Percentiles rank a stretch among this genome's conserved stretches.
Evolutionary conservation across 2,113 vertebrate species (phyloP).

Genomic region (Nesogale talazaci): DNA sequence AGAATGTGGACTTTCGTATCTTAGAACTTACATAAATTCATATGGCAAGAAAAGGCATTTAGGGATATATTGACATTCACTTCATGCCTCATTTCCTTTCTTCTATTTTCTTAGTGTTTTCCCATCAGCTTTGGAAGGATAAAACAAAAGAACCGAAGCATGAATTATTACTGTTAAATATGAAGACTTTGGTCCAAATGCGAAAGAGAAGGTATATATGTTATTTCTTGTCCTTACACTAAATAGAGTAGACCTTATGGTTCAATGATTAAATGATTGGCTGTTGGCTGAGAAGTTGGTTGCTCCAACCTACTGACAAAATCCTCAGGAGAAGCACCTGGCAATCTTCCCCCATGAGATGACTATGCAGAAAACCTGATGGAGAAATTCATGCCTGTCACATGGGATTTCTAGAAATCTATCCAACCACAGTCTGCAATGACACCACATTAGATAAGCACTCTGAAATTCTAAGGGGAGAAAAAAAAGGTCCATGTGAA

Average conservation of each 20-base stretch:
- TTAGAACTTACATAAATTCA: constrained; percentile 37
- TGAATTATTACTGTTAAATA: constrained; percentile 19
- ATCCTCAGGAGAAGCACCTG: not conserved
- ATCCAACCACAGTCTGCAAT: not conserved
- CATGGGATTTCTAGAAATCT: not conserved
- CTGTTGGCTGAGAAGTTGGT: not conserved
- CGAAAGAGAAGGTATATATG: not conserved
- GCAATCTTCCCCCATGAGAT: not conserved
- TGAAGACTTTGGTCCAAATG: not conserved
- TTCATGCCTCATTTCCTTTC: constrained; percentile 14
- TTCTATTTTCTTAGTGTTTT: constrained; percentile 28
- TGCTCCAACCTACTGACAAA: not conserved
- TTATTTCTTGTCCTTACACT: not conserved
- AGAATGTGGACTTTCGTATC: not conserved
- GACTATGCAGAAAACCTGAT: not conserved
- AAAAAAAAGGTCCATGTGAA: not conserved
- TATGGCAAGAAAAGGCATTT: constrained; percentile 48
- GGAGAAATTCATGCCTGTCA: not conserved
- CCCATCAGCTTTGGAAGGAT: not conserved
- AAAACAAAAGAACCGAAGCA: not conserved
- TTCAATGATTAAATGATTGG: not conserved
- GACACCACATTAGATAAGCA: not conserved
- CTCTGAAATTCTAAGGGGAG: not conserved
- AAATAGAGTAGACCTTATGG: not conserved
- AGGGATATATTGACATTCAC: not conserved